Evolutionary conservation across 37 sponge, comb jelly and placozoan species (phyloP), one percentile per base, ranked within the genome.

Genomic region (Haliclona indistincta): DNA sequence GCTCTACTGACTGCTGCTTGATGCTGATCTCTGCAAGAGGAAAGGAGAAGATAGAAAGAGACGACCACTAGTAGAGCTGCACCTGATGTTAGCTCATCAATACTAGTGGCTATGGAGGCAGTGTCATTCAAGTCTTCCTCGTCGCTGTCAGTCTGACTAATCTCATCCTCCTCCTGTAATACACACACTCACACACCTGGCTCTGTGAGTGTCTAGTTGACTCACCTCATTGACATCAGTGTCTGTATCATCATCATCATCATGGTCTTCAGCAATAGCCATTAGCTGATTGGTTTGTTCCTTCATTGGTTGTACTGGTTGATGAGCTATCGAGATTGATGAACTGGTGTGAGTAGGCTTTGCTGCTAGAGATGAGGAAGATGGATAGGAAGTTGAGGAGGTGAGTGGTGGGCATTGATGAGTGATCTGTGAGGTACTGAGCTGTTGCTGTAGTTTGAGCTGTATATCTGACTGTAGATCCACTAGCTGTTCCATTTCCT

Each of bases 1-100:
- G 94, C 20, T 91, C 91, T 11, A 97, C 82, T 44, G 94, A 64
- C 67, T 86, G 91, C 81, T 97, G 92, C 74, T 97, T 97, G 64
- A 97, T 86, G 67, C 82, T 84, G 71, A 97, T 97, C 81, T 97
- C 98, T 64, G 76, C 55, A 29, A 76, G 54, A 32, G 54, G 8
- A 30, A 47, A 30, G 11, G 40, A n/a, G 22, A 58, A 58, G 11
- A 58, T 17, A 13, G 51, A 62, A 43, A 25, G 56, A 20, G n/a
- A n/a, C 38, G 51, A 25, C 43, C 5, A 69, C 70, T 10, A 6
- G n/a, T n/a, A n/a, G n/a, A n/a, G n/a, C n/a, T n/a, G n/a, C n/a
- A 69, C 76, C 76, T 37, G 41, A 35, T 32, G 76, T 79, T 3
- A 86, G 80, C 35, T 86, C 86, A 62, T 73, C 86, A 29, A 86